These are phyloP conservation scores for Epinephelus moara DNA, from an alignment of 2,113 vertebrate genomes.

Conservation along the genomic window DNA sequence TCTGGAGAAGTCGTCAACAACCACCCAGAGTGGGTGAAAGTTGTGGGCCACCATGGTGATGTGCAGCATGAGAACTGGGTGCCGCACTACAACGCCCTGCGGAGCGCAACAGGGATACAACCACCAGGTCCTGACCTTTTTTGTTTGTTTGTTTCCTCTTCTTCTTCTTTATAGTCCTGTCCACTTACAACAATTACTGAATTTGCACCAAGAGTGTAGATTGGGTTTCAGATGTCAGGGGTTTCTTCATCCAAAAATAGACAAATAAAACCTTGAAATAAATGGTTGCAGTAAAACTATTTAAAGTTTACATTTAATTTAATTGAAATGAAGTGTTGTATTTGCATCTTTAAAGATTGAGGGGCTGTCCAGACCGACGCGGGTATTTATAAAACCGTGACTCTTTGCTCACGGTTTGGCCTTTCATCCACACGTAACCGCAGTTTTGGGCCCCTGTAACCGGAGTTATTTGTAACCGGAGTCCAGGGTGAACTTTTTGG, in stretches of 20 bases:
- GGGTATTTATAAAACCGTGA: too few relatives aligned
- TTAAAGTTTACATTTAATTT: neutral
- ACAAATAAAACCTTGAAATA: neutral
- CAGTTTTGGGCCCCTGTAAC: too few relatives aligned
- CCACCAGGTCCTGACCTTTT: constrained; percentile 88
- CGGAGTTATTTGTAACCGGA: too few relatives aligned
- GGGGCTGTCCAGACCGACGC: too few relatives aligned
- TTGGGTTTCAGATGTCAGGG: neutral
- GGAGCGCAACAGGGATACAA: constrained; percentile 88
- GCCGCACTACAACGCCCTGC: constrained; percentile 86
- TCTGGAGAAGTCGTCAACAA: constrained; percentile 92
- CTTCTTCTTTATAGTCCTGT: neutral
- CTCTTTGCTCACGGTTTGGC: too few relatives aligned
- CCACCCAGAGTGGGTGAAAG: constrained; percentile 96
- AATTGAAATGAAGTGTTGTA: neutral
- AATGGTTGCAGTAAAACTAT: neutral
- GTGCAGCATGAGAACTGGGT: constrained; percentile 95
- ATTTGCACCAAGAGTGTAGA: neutral
- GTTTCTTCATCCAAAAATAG: neutral
- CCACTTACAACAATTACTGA: neutral
- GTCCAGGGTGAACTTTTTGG: too few relatives aligned
- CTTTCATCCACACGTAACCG: too few relatives aligned
- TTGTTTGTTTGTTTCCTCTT: neutral
- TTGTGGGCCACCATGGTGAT: constrained; percentile 88
- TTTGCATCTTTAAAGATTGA: neutral